Evolutionary conservation across 2,888 invertebrate species (phyloP).

Genomic region (Cephus nigrinus): DNA sequence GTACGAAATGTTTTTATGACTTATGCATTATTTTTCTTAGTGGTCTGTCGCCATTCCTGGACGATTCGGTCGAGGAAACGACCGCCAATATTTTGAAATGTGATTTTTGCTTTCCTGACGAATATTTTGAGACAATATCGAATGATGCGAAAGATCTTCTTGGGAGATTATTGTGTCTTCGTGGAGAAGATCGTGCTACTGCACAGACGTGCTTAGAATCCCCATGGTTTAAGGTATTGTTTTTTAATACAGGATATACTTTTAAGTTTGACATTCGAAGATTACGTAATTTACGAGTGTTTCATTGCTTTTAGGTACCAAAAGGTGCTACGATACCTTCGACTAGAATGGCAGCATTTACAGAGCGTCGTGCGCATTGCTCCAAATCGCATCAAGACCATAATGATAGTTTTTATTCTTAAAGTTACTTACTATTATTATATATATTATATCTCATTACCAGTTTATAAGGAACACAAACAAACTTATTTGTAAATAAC

Average conservation of each 20-base stretch:
- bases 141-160: slow-evolving; percentile 78
- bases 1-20: not conserved
- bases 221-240: slow-evolving; percentile 65
- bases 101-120: slow-evolving; percentile 85
- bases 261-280: not conserved
- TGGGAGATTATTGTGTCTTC: slow-evolving; percentile 72
- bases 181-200: slow-evolving; percentile 68
- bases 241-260: not conserved
- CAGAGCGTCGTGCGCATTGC: slow-evolving; percentile 60
- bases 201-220: slow-evolving; percentile 66
- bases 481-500: slow-evolving; percentile 26
- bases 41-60: slow-evolving; percentile 83
- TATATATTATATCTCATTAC: slow-evolving; percentile 22
- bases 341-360: slow-evolving; percentile 61
- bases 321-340: slow-evolving; percentile 61
- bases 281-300: not conserved
- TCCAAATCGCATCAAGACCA: slow-evolving; percentile 60
- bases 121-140: slow-evolving; percentile 78
- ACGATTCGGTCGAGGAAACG: slow-evolving; percentile 86
- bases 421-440: slow-evolving; percentile 26
- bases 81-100: slow-evolving; percentile 85
- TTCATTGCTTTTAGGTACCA: slow-evolving; percentile 44
- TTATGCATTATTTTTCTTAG: slow-evolving; percentile 61
- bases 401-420: slow-evolving; percentile 55
- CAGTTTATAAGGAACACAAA: slow-evolving; percentile 22